These are phyloP conservation scores for Ammodytes dubius DNA, from an alignment of 2,113 vertebrate genomes.

Conservation along the genomic window DNA sequence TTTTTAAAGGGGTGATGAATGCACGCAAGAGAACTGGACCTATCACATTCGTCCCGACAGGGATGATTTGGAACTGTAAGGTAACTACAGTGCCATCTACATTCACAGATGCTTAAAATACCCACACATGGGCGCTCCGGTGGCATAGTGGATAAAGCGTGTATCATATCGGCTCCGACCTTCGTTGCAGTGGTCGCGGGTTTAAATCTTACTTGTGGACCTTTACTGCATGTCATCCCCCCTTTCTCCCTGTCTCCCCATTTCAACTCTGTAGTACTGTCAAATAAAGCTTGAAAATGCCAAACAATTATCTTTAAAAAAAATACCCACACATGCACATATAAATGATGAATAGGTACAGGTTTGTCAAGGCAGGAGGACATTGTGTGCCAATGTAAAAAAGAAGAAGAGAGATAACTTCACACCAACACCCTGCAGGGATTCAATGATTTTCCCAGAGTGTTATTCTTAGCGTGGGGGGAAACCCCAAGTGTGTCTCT, in stretches of 20 bases:
- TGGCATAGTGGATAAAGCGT: no score
- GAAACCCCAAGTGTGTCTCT: conserved; percentile 1
- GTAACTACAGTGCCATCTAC: conserved; percentile 33
- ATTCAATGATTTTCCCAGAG: conserved; percentile 8
- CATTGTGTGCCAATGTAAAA: background rate
- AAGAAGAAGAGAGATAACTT: background rate
- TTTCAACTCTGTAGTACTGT: no score
- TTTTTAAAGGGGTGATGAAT: conserved; percentile 52
- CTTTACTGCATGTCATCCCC: no score
- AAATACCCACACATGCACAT: background rate
- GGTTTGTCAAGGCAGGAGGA: background rate
- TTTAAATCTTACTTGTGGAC: no score
- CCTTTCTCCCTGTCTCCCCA: no score
- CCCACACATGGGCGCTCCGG: no score
- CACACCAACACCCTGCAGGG: background rate
- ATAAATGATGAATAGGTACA: background rate
- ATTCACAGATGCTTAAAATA: background rate
- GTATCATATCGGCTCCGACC: no score
- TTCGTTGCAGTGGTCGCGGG: no score
- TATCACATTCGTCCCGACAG: conserved; percentile 49
- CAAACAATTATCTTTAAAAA: no score
- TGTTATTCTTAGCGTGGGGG: background rate
- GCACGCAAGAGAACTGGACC: conserved; percentile 58
- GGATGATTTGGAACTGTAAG: conserved; percentile 60
- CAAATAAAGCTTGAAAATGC: no score